Evolutionary conservation across 2,113 vertebrate genomes (phyloP).

Genomic region (Tachycineta bicolor): DNA sequence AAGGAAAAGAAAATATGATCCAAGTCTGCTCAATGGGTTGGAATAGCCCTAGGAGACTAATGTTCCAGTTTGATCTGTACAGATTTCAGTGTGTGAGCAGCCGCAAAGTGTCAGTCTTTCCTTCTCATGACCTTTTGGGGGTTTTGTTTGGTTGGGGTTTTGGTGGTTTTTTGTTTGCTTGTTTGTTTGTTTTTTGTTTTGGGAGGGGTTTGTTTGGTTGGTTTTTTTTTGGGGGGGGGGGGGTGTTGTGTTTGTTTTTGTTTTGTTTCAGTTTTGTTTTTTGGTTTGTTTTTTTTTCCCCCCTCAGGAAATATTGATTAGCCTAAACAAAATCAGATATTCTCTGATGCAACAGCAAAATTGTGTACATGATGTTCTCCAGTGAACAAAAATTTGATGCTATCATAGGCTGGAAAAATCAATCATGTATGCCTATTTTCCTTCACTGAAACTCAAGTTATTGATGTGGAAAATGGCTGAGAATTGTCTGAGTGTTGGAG

Average conservation of each 20-base stretch:
- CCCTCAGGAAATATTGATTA: background rate
- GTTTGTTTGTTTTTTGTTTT: too few relatives aligned
- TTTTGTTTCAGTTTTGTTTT: too few relatives aligned
- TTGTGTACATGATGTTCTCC: background rate
- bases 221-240: too few relatives aligned
- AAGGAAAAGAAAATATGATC: background rate
- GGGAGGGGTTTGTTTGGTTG: rapidly evolving
- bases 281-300: background rate
- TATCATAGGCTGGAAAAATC: constrained; percentile 17
- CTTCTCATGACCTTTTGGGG: background rate
- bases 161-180: too few relatives aligned
- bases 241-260: too few relatives aligned
- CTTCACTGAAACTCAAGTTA: background rate
- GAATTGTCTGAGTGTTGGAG: background rate
- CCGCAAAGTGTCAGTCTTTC: background rate
- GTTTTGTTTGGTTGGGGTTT: background rate
- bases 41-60: background rate
- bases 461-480: constrained; percentile 1
- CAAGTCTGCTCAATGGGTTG: too few relatives aligned
- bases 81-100: background rate
- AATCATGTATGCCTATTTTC: constrained; percentile 11
- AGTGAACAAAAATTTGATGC: constrained; percentile 6
- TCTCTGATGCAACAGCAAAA: background rate
- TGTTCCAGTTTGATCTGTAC: background rate
- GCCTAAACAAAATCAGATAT: background rate